A percentile compares a stretch with the other conserved stretches of the same genome.
phyloP scores from a whole-genome alignment of 2,113 vertebrate species.

The Brienomyrus longianalis region DNA sequence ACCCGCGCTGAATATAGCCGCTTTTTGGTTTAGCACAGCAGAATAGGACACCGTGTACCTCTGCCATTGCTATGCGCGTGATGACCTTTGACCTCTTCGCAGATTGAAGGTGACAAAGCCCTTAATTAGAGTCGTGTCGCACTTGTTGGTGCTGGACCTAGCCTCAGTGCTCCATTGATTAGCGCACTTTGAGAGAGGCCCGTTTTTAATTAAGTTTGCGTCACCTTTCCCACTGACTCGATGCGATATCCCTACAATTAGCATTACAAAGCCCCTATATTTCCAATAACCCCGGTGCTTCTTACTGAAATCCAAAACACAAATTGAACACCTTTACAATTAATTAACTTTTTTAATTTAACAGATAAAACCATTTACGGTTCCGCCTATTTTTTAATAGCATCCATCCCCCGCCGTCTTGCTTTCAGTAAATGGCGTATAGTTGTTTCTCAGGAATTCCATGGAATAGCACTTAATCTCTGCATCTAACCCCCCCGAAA shows the following conservation, averaged over 20 bases:
- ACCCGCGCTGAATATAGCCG: not conserved
- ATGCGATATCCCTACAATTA: not conserved
- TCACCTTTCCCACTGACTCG: conserved; percentile 3
- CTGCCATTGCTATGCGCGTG: not conserved
- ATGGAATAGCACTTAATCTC: not conserved
- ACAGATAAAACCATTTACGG: not conserved
- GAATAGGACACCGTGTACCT: not conserved
- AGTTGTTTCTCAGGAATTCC: not conserved
- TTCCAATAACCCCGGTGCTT: not conserved
- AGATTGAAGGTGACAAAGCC: conserved; percentile 16
- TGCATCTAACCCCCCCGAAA: not conserved
- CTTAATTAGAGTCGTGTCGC: conserved; percentile 4
- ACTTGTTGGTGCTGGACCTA: not conserved
- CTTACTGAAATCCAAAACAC: not conserved
- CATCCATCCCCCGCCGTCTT: not conserved
- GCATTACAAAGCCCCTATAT: not conserved
- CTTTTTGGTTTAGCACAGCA: not conserved
- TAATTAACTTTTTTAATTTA: not conserved
- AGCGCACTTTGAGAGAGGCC: not conserved
- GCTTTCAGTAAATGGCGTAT: not conserved
- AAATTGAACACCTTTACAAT: not conserved
- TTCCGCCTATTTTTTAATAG: not conserved
- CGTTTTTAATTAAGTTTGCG: conserved; percentile 11
- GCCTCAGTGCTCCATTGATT: not conserved
- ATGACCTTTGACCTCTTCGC: not conserved